Conservation (phyloP, 1,140 invertebrate genomes). For the Eupristina koningsbergeri region DNA sequence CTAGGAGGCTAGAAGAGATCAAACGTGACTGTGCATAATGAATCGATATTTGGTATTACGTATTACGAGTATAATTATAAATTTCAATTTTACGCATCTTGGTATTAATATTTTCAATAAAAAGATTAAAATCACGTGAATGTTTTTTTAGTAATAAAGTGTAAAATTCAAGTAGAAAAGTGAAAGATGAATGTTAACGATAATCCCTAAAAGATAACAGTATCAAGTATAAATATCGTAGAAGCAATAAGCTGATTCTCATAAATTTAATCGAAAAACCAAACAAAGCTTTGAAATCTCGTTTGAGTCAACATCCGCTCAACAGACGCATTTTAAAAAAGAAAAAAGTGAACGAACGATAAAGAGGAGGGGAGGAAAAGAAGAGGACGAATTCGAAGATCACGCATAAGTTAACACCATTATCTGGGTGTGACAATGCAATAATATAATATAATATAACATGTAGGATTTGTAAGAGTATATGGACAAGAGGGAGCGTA, state of each 20-base stretch:
- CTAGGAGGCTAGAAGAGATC: not conserved
- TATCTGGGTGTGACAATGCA: slow-evolving; percentile 60
- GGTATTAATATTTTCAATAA: too few relatives aligned
- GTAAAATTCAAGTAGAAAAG: too few relatives aligned
- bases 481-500: too few relatives aligned
- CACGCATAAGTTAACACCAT: slow-evolving; percentile 59
- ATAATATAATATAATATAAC: too few relatives aligned
- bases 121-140: too few relatives aligned
- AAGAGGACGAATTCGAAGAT: slow-evolving; percentile 21
- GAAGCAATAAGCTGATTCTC: not conserved
- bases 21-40: not conserved
- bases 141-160: too few relatives aligned
- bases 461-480: too few relatives aligned
- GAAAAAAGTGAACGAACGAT: too few relatives aligned
- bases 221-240: slow-evolving; percentile 7
- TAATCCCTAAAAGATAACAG: not conserved
- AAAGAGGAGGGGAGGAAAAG: not conserved
- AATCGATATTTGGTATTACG: not conserved
- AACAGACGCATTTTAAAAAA: too few relatives aligned
- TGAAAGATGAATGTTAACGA: not conserved
- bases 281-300: not conserved
- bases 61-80: not conserved
- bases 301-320: slow-evolving; percentile 33
- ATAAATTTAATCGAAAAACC: not conserved
- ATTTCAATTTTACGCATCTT: too few relatives aligned